Base-by-base conservation (phyloP, 2,797 vertebrate genomes). In the Sandelia bainsii region DNA sequence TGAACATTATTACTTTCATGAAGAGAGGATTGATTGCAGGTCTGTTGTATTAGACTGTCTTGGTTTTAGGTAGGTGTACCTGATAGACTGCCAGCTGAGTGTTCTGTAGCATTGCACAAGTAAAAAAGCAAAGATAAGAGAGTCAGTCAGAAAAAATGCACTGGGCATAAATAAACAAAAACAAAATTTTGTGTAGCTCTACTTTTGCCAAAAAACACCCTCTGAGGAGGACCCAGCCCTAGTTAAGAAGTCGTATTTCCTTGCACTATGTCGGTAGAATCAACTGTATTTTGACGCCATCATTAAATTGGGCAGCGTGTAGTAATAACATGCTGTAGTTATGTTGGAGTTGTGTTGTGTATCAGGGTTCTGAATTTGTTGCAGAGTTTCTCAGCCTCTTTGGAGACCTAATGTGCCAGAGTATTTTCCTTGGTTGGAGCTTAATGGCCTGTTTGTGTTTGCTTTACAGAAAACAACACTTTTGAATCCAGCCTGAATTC, bases 361-460 rank as follows among this genome's bases (percentile, higher is more conserved):
- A 11, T 61, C 42, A 22, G 40, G 46, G 39, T 58, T 49, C 51
- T 75, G 69, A 53, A 69, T 79, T 86, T 77, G 61, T 62, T 68
- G 58, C 63, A 16, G 49, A 44, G 42, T 54, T 65, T 59, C 71
- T 73, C 51, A 71, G 75, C 66, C 62, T 83, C 80, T 85, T 80
- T 61, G 59, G 69, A 83, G 77, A 77, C 59, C 34, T 76, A 69
- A 84, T 81, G 77, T 87, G 71, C 52, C 63, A 12, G 19, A 66
- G 67, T 64, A 50, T 77, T 79, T 87, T 84, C 78, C 51, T 68
- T 71, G 56, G 68, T 70, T 72, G 56, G 32, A 62, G 76, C 69
- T 69, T 80, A 78, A 81, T 85, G 76, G 79, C 56, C 65, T 85
- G 65, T 83, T 82, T 71, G 67, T 61, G 71, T 75, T 80, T 77